These are phyloP conservation scores for Botia kubotai DNA, from an alignment of 2,797 vertebrate species.

Conservation along the genomic window DNA sequence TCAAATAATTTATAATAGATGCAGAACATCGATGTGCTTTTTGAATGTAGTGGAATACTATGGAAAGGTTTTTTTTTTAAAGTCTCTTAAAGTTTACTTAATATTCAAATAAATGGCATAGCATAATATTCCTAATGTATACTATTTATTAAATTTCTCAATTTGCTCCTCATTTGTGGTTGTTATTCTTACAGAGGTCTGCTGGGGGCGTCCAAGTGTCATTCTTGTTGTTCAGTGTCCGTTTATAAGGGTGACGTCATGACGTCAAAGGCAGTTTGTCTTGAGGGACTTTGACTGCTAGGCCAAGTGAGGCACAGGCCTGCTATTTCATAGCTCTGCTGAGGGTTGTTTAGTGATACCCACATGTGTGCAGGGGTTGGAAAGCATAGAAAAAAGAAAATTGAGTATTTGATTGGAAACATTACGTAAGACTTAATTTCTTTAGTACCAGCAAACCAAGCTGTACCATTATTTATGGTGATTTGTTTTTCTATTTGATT, in stretches of 20 bases:
- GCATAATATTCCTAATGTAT: neutral
- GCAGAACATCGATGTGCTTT: too few relatives aligned
- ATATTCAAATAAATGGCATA: neutral
- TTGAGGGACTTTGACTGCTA: neutral
- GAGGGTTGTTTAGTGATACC: neutral
- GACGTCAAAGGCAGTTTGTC: neutral
- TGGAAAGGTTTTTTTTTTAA: too few relatives aligned
- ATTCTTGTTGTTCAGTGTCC: neutral
- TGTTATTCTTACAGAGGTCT: neutral
- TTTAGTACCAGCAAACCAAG: too few relatives aligned
- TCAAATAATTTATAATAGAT: neutral
- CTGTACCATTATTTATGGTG: too few relatives aligned
- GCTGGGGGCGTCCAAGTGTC: neutral
- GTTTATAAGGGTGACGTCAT: constrained; percentile 3
- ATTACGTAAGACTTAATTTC: neutral
- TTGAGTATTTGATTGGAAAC: neutral
- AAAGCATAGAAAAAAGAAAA: neutral
- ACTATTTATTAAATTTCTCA: neutral
- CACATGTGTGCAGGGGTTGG: neutral
- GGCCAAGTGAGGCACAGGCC: neutral
- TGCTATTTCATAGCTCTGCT: constrained; percentile 4
- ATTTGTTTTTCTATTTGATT: too few relatives aligned
- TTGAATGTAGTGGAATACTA: too few relatives aligned
- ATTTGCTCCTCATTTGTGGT: neutral
- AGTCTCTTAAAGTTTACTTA: neutral